Evolutionary conservation across 2,888 invertebrate genomes (phyloP).

Genomic region (Tipula vernalis): DNA sequence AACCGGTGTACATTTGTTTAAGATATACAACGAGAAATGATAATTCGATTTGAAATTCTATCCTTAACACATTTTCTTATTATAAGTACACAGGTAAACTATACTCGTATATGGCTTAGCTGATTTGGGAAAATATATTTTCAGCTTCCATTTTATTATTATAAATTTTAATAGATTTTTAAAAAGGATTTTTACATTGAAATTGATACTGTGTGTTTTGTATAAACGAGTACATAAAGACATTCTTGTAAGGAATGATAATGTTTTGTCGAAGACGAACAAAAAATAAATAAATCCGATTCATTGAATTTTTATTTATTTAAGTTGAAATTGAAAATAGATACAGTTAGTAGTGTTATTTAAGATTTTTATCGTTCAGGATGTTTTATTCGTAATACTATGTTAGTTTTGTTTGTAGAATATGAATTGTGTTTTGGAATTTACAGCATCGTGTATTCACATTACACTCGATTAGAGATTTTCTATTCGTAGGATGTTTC

Average conservation of each 20-base stretch:
- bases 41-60: neutral
- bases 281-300: too few relatives aligned
- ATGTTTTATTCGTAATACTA: too few relatives aligned
- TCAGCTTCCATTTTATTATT: neutral
- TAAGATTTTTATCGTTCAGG: neutral
- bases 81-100: neutral
- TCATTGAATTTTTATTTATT: neutral
- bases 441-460: neutral
- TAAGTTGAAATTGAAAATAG: neutral
- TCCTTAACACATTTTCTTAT: neutral
- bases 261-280: neutral
- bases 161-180: neutral
- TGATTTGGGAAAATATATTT: neutral
- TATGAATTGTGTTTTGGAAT: neutral
- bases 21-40: neutral
- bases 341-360: neutral
- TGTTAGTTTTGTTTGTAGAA: neutral
- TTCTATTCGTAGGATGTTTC: too few relatives aligned
- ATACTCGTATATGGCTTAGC: neutral
- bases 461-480: neutral
- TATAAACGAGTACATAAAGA: neutral
- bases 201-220: neutral
- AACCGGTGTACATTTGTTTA: too few relatives aligned
- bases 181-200: neutral
- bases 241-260: neutral